Base-by-base conservation (phyloP, 2,888 invertebrate species). In the Pyralis farinalis region DNA sequence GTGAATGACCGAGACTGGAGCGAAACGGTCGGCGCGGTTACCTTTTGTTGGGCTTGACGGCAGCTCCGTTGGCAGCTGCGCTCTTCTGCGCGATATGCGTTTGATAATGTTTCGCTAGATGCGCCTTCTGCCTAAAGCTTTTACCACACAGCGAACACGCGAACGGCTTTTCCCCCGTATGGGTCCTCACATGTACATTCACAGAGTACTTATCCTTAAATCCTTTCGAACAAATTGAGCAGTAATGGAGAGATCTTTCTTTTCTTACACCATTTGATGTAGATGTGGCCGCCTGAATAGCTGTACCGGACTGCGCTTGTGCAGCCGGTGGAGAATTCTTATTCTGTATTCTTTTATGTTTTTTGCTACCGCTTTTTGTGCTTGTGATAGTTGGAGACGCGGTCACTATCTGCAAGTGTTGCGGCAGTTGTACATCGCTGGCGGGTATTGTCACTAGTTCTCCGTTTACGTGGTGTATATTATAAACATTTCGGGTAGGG, bases 101-200 rank as follows among this genome's bases (percentile, higher is more conserved):
- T 89, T 97, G 97, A 72, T 97, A 96, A 83, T 97, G 97, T 75
- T 97, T 97, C 45, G 97, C 97, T 58, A 97, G 90, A 66, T 97
- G 97, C 0, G 97, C 97, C 71, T 97, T 97, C 77, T 97, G 97
- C 35, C 97, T 91, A 85, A 97, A 97, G 67, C 95, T 96, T 78
- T 97, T 97, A 50, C 97, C 97, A 76, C 99, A 99, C 42, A 98
- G 91, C 10, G 95, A 94, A 77, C 99, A 99, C 25, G 96, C 93
- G 80, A 99, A 99, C 0, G 99, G 98, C 71, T 99, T 98, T 80
- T 99, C 98, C 0, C 98, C 98, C 0, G 98, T 98, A 74, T 99
- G 99, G 16, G 98, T 98, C 58, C 98, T 91, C 57, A 98, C 96
- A 81, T 99, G 99, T 34, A 98, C 98, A 76, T 98, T 98, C 41